A percentile compares a stretch with the other conserved stretches of the same genome.
These are phyloP conservation scores for Andrena bicolor DNA, from an alignment of 2,888 invertebrate species.

Conservation along the genomic window DNA sequence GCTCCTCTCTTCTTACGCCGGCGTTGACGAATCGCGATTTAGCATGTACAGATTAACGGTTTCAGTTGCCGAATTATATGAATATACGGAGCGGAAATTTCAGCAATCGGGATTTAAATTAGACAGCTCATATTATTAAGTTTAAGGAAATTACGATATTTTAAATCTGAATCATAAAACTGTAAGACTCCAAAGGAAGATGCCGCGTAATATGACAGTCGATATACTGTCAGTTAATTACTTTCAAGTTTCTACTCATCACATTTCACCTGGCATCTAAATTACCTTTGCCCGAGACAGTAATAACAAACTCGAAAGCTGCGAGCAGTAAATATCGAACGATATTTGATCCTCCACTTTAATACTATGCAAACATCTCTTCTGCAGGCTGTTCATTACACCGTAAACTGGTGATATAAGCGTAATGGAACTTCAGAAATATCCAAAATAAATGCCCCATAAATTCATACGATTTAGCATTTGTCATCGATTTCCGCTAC, in stretches of 20 bases:
- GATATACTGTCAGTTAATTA: background rate
- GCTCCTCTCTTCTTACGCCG: constrained; percentile 37
- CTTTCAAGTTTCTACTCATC: too few relatives aligned
- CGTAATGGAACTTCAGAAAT: background rate
- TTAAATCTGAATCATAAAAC: background rate
- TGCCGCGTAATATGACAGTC: background rate
- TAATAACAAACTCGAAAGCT: too few relatives aligned
- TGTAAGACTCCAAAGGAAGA: background rate
- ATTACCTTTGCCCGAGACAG: too few relatives aligned
- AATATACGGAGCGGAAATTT: background rate
- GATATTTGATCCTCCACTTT: too few relatives aligned
- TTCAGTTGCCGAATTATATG: background rate
- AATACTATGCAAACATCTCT: background rate
- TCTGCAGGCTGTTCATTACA: background rate
- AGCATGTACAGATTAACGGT: constrained; percentile 5
- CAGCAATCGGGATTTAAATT: background rate
- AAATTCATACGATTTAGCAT: background rate
- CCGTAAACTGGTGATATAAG: background rate
- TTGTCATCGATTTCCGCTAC: background rate
- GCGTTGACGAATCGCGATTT: constrained; percentile 9
- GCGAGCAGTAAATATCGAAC: too few relatives aligned
- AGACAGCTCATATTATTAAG: background rate
- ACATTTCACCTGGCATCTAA: too few relatives aligned
- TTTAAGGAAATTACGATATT: background rate
- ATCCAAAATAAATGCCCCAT: too few relatives aligned